Base-by-base conservation (phyloP, 2,797 vertebrate species). In the Urophycis tenuis region DNA sequence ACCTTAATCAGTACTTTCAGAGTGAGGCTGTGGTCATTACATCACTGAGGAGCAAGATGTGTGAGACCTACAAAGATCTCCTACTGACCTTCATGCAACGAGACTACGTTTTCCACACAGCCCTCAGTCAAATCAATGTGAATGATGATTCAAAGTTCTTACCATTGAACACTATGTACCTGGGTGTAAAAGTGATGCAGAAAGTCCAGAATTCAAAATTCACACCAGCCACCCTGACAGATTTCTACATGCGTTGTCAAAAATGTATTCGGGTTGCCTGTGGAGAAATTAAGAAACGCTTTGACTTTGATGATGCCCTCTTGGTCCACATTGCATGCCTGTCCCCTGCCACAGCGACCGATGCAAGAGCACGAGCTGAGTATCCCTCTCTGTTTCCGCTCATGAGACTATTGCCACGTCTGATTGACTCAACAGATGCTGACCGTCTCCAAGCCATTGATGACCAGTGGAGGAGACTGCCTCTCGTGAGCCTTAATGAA, bases 131-230 rank as follows among this genome's bases (percentile, higher is more conserved):
- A 34, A 77, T 60, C 25, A 25, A 75, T 39, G 3, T 75, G 15
- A 60, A 31, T 29, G 67, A 73, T 33, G 41, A 70, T 73, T 75
- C 74, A 69, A 76, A 69, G n/a, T 32, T 73, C 9, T 9, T 25
- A 36, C 71, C 71, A 76, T 72, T 75, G 5, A 77, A 71, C 73
- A 75, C 30, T 6, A 75, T 78, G 80, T 81, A 81, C 36, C 34
- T 76, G 80, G 77, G 71, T 53, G 67, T 81, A 71, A 79, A 78
- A 22, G 39, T 79, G 53, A 81, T 76, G 77, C 77, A 81, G 53
- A 31, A 78, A 12, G 35, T 76, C 70, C 77, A 81, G 77, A 31
- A 76, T 17, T 0, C 60, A 71, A 76, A 78, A 19, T 11, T 76
- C 31, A 2, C 74, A 29, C 71, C 32, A 69, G 76, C 70, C 69